phyloP scores from a whole-genome alignment of 2,113 vertebrate genomes.

The Heliornis fulica region DNA sequence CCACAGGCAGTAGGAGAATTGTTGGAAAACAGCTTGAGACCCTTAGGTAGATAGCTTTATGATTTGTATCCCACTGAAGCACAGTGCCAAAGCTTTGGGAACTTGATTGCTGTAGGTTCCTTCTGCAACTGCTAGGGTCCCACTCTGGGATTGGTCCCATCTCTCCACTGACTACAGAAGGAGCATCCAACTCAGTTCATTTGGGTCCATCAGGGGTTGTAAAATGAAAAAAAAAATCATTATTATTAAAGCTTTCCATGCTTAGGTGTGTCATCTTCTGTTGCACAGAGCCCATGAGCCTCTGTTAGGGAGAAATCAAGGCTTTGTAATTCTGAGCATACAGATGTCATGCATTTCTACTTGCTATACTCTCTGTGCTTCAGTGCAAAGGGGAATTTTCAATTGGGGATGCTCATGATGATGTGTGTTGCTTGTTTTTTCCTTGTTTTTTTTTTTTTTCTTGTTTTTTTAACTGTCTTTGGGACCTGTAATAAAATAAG shows the following conservation, averaged over 20 bases:
- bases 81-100: not conserved
- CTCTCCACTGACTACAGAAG: not conserved
- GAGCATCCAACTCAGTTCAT: not conserved
- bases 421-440: not conserved
- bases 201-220: not conserved
- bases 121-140: accelerated
- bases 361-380: not conserved
- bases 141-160: not conserved
- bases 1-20: not conserved
- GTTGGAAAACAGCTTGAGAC: not conserved
- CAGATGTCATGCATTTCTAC: not conserved
- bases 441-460: not conserved
- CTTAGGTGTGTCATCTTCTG: not conserved
- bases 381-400: not conserved
- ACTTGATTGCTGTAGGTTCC: not conserved
- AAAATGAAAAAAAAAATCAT: not conserved
- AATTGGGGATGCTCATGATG: not conserved
- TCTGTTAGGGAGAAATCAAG: not conserved
- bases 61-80: not conserved
- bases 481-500: not conserved
- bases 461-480: not conserved
- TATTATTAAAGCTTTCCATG: not conserved
- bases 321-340: not conserved
- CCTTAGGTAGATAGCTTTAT: not conserved
- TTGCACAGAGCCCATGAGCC: not conserved